Evolutionary conservation across 2,113 vertebrate genomes (phyloP).

Genomic region (Cyprinodon variegatus): DNA sequence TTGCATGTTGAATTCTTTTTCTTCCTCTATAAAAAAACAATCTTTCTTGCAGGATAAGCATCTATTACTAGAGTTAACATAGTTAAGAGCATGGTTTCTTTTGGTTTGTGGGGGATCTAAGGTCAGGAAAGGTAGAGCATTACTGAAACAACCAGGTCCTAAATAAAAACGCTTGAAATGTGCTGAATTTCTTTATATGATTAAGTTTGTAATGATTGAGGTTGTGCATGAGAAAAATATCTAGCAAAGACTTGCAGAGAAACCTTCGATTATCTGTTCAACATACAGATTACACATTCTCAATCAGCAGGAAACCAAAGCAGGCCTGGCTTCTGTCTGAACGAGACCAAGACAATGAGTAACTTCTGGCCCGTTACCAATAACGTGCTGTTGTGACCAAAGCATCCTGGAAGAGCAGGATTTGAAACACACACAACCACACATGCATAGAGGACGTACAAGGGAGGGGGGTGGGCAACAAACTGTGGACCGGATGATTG

Average conservation of each 20-base stretch:
- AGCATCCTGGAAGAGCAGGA: conserved; percentile 34
- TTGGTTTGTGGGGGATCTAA: no score
- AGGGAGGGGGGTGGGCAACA: conserved; percentile 9
- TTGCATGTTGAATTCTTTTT: no score
- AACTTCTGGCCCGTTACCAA: conserved; percentile 42
- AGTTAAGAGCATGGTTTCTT: background rate
- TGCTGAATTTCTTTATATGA: background rate
- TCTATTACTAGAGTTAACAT: background rate
- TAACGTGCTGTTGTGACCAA: conserved; percentile 26
- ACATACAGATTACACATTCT: conserved; percentile 41
- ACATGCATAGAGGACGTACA: conserved; percentile 15
- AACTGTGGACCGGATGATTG: conserved; percentile 41
- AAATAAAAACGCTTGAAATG: no score
- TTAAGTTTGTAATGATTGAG: background rate
- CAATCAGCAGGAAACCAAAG: conserved; percentile 55
- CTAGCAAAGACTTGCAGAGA: background rate
- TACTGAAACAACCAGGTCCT: no score
- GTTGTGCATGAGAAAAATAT: conserved; percentile 12
- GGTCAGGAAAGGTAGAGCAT: no score
- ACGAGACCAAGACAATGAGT: conserved; percentile 41
- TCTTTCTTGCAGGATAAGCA: no score
- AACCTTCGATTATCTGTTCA: background rate
- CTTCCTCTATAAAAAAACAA: no score
- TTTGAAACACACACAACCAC: conserved; percentile 26
- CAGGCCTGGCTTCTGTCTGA: conserved; percentile 20